Evolutionary conservation across 2,888 invertebrate species (phyloP).

Genomic region (Argynnis bischoffii): DNA sequence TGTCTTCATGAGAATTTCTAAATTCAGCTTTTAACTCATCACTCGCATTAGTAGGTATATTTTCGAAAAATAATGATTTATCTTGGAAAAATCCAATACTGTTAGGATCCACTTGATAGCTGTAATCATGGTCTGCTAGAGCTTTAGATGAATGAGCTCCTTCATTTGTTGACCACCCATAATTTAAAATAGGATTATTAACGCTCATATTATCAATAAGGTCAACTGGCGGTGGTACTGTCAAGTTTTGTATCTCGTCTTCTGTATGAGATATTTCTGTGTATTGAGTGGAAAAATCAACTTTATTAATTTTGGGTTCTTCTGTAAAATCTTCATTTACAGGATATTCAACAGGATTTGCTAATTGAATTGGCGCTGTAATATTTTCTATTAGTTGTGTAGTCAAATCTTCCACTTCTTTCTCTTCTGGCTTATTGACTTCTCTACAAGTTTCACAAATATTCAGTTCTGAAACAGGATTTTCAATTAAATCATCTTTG

Average conservation of each 20-base stretch:
- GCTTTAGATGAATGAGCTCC: conserved; percentile 33
- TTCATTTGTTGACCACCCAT: conserved; percentile 55
- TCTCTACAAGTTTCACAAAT: conserved; percentile 70
- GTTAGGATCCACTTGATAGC: conserved; percentile 49
- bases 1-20: conserved; percentile 57
- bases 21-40: conserved; percentile 68
- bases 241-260: conserved; percentile 66
- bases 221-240: conserved; percentile 60
- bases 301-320: conserved; percentile 38
- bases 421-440: conserved; percentile 58
- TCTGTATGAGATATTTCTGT: conserved; percentile 63
- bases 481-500: conserved; percentile 42
- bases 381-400: conserved; percentile 70
- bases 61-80: conserved; percentile 57
- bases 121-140: conserved; percentile 48
- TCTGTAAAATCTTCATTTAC: conserved; percentile 55
- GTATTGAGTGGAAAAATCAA: conserved; percentile 49
- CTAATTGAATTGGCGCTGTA: conserved; percentile 67
- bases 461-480: conserved; percentile 53
- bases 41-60: conserved; percentile 60
- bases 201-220: conserved; percentile 52
- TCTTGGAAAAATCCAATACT: conserved; percentile 55
- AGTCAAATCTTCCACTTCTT: conserved; percentile 60
- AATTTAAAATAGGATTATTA: conserved; percentile 42
- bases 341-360: conserved; percentile 64